Conservation (phyloP, 2,888 invertebrate genomes). For the Oasisia sp. region DNA sequence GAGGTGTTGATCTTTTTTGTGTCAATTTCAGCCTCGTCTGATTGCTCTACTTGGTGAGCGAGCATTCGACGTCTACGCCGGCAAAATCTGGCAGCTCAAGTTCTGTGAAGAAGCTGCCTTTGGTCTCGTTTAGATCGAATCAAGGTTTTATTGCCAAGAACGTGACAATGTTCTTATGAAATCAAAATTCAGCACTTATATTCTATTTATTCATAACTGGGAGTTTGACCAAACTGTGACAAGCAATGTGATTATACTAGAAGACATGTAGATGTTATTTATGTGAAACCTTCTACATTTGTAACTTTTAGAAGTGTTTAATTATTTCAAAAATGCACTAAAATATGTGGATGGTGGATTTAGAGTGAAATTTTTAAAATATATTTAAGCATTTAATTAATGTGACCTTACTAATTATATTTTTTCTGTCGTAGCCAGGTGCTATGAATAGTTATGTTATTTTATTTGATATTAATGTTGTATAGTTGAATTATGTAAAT, state of each 20-base stretch:
- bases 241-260: neutral
- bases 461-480: neutral
- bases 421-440: neutral
- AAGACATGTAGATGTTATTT: neutral
- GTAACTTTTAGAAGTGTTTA: neutral
- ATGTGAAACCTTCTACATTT: neutral
- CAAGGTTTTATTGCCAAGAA: neutral
- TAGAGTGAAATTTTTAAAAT: neutral
- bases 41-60: slow-evolving; percentile 58
- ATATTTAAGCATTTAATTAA: neutral
- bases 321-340: neutral
- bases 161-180: neutral
- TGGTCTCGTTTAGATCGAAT: slow-evolving; percentile 31
- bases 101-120: slow-evolving; percentile 61
- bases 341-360: neutral
- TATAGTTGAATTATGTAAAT: neutral
- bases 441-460: neutral
- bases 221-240: neutral
- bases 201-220: neutral
- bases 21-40: slow-evolving; percentile 57
- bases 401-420: neutral
- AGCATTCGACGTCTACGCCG: slow-evolving; percentile 63
- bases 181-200: neutral
- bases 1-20: neutral
- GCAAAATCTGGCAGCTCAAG: slow-evolving; percentile 66